Evolutionary conservation across 2,888 invertebrate genomes (phyloP), one percentile per base, ranked within the genome.

Genomic region (Chrysopilus asiliformis): DNA sequence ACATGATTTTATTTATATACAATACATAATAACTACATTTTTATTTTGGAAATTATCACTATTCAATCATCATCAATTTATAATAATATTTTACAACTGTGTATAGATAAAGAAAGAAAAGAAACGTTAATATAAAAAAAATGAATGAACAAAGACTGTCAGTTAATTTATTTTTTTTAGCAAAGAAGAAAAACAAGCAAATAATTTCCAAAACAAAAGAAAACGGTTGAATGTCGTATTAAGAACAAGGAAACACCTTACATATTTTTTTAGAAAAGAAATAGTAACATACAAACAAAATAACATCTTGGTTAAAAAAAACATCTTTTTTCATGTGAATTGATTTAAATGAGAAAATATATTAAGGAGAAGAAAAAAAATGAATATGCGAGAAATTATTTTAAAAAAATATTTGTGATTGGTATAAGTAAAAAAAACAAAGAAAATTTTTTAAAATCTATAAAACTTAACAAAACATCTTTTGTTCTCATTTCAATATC

Each of bases 141-240:
- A 42, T 39, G 40, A 42, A 39, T 32, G 29, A 34, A 42, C 38
- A 38, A 39, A 39, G 42, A 42, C 42, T 42, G 42, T 42, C 36
- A 42, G n/a, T 42, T 32, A 32, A 38, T 38, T 36, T 36, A 30
- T 35, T 35, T 26, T n/a, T 32, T 27, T 17, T 14, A 20, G 10
- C 5, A 26, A 10, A 26, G 26, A 26, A n/a, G n/a, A n/a, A n/a
- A n/a, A 26, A 8, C 24, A 15, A 34, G 26, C 13, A 26, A 26
- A 26, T 8, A 32, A 33, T 38, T 42, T 42, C 37, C 37, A 38
- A 39, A 22, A 22, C 31, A 20, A 15, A 31, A 13, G 10, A 22
- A 22, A 22, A 22, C n/a, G n/a, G n/a, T n/a, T n/a, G n/a, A n/a
- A n/a, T n/a, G n/a, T n/a, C n/a, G n/a, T n/a, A n/a, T n/a, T n/a